These are phyloP conservation scores for Emys orbicularis DNA, from an alignment of 2,797 vertebrate genomes.

Conservation along the genomic window DNA sequence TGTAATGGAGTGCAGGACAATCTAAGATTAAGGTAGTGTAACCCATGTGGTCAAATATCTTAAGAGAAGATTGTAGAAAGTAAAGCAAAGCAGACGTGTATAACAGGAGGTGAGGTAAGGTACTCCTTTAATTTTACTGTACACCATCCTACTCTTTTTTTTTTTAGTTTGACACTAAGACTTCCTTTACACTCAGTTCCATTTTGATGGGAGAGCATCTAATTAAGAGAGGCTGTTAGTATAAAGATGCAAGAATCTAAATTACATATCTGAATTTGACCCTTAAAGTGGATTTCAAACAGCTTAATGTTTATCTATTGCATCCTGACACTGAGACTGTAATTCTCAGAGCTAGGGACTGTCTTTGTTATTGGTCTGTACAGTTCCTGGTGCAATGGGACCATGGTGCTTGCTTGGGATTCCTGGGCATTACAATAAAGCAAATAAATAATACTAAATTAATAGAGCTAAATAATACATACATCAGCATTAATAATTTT, in stretches of 20 bases:
- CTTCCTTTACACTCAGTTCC: too few relatives aligned
- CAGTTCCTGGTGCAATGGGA: background rate
- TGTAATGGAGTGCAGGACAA: background rate
- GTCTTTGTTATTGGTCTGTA: background rate
- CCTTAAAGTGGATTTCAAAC: background rate
- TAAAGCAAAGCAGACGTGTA: background rate
- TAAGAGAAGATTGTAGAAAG: background rate
- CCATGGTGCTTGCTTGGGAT: background rate
- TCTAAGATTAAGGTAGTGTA: too few relatives aligned
- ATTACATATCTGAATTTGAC: background rate
- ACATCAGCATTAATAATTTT: background rate
- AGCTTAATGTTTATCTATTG: background rate
- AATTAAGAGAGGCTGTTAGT: background rate
- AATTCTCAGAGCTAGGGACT: background rate
- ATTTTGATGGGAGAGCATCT: too few relatives aligned
- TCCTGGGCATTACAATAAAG: background rate
- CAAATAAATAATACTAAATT: background rate
- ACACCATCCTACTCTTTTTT: too few relatives aligned
- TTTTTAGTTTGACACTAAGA: too few relatives aligned
- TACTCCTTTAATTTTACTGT: background rate
- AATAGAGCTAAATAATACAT: background rate
- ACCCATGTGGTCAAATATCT: background rate
- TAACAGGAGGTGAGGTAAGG: background rate
- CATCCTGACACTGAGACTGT: background rate
- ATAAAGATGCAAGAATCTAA: background rate